Evolutionary conservation across 2,797 vertebrate species (phyloP), one percentile per base, ranked within the genome.

Genomic region (Cyprinella venusta): DNA sequence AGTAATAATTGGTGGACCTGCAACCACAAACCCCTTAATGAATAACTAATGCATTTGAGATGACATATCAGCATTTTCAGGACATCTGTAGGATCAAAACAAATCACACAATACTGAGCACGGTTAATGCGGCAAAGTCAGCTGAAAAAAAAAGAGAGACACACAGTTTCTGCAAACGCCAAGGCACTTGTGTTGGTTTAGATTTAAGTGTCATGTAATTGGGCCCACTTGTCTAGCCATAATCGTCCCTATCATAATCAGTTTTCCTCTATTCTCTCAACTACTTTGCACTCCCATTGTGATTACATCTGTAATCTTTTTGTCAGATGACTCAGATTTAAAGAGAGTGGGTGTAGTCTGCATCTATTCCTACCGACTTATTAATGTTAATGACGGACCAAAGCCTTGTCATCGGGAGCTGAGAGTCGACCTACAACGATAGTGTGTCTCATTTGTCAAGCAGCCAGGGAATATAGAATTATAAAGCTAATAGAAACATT

Each of bases 341-440:
- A 54, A 77, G 8, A 38, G 36, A n/a, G 21, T 48, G 40, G 64
- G 78, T 75, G 50, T 54, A 68, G 75, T 69, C 40, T 69, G 61
- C 63, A 19, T 42, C 19, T 80, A 59, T 75, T 75, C 70, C 36
- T 48, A 69, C 64, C 26, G 48, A 24, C 74, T 52, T 83, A 69
- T 76, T 77, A 76, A 69, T 59, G 64, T 59, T 82, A 82, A 82
- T 76, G 80, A 68, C n/a, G 36, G 71, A 69, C 50, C 64, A 77
- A 48, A 83, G 26, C 38, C 54, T 70, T 78, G 81, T 77, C 74
- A 69, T 76, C 15, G 8, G 40, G 52, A 70, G 65, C 13, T 61
- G 81, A 70, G 75, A 8, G 30, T n/a, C 63, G 52, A 63, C 63
- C 74, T 61, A 69, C 38, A 68, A 45, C 2, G 52, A 78, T 33